Conservation (phyloP, 2,797 vertebrate species). For the Etheostoma perlongum region DNA sequence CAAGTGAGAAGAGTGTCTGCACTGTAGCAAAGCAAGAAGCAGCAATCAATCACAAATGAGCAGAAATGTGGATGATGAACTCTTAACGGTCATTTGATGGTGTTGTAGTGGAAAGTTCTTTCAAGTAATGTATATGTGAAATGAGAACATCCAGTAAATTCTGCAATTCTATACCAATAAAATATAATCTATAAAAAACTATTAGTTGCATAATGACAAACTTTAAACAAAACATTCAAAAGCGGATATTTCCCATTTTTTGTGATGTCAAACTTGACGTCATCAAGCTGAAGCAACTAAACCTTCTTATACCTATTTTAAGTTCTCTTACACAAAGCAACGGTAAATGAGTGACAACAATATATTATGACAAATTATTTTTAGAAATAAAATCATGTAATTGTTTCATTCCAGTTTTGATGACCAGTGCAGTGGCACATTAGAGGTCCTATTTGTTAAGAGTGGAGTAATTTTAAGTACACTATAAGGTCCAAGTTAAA, state of each 20-base stretch:
- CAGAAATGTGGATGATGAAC: neutral
- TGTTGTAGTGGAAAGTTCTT: neutral
- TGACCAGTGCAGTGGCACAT: too few species aligned
- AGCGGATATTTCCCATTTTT: neutral
- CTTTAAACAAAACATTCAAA: neutral
- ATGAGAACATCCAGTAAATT: neutral
- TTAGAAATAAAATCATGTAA: neutral
- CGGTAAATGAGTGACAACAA: neutral
- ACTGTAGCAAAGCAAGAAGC: neutral
- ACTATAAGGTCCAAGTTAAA: neutral
- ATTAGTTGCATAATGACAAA: neutral
- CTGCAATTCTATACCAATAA: neutral
- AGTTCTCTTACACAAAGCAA: neutral
- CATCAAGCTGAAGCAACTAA: neutral
- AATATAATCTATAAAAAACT: too few species aligned
- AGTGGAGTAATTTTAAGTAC: neutral
- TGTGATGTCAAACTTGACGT: neutral
- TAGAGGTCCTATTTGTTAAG: too few species aligned
- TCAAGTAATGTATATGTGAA: neutral
- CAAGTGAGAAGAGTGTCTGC: neutral
- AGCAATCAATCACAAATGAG: neutral
- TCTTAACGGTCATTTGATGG: neutral
- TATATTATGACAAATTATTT: neutral
- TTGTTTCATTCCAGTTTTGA: neutral
- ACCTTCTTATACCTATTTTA: neutral